Evolutionary conservation across 2,888 invertebrate genomes (phyloP).

Genomic region (Trileptium ribeirensis): DNA sequence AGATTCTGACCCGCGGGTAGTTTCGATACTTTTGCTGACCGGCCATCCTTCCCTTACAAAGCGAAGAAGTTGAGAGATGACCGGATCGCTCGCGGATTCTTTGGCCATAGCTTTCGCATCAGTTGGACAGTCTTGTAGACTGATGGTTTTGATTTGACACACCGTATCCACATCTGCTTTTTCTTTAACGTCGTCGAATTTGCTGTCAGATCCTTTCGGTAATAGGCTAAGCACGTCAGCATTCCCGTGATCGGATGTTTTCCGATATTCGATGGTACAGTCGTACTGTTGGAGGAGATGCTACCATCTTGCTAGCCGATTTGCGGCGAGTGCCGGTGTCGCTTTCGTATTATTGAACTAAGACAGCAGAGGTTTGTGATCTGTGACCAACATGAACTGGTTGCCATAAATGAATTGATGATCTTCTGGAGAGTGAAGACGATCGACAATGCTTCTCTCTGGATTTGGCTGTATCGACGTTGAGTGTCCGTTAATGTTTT

Average conservation of each 20-base stretch:
- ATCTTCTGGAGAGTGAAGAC: conserved; percentile 51
- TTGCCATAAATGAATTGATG: conserved; percentile 50
- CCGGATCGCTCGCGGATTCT: not conserved
- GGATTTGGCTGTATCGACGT: conserved; percentile 38
- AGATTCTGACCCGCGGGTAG: not conserved
- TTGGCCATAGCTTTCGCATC: not conserved
- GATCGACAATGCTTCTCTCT: conserved; percentile 47
- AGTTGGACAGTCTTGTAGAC: not conserved
- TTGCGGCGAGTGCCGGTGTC: conserved; percentile 40
- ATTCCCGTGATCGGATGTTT: conserved; percentile 39
- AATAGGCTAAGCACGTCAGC: conserved; percentile 43
- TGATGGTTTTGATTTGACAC: not conserved
- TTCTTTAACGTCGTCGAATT: not conserved
- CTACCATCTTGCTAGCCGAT: conserved; percentile 41
- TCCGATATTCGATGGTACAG: conserved; percentile 41
- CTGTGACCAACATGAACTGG: conserved; percentile 51
- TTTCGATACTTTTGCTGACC: not conserved
- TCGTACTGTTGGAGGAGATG: conserved; percentile 44
- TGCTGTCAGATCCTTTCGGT: conserved; percentile 20
- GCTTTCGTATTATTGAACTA: conserved; percentile 41
- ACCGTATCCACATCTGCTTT: not conserved
- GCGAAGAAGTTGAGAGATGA: not conserved
- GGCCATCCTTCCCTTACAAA: not conserved
- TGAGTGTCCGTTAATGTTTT: conserved; percentile 51
- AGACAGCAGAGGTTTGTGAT: conserved; percentile 50